A percentile compares a stretch with the other conserved stretches of the same genome.
phyloP scores from a whole-genome alignment of 1,140 invertebrate genomes.

The Hesperophylax magnus region DNA sequence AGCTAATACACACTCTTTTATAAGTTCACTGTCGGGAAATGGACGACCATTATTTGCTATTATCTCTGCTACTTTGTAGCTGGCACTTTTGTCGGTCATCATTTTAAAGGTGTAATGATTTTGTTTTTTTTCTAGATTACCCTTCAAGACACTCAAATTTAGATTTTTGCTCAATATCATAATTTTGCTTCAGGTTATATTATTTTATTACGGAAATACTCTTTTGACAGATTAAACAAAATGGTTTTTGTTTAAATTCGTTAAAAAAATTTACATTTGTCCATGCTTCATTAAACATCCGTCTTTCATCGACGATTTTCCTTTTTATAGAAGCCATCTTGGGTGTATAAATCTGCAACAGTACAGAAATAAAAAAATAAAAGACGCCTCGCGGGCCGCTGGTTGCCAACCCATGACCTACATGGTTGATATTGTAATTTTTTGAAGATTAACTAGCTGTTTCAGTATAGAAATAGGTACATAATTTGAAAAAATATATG shows the following conservation, averaged over 20 bases:
- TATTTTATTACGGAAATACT: constrained; percentile 59
- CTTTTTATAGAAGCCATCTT: constrained; percentile 27
- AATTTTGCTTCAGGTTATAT: constrained; percentile 60
- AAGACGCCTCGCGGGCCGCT: no score
- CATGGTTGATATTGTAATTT: no score
- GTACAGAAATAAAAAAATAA: constrained; percentile 14
- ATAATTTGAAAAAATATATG: no score
- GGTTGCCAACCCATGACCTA: no score
- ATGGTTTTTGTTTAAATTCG: constrained; percentile 41
- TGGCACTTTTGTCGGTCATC: constrained; percentile 58
- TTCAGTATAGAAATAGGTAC: no score
- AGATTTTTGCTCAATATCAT: constrained; percentile 58
- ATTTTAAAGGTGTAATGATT: constrained; percentile 58
- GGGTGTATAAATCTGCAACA: constrained; percentile 35
- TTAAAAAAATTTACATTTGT: constrained; percentile 55
- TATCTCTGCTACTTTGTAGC: constrained; percentile 56
- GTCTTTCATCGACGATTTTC: constrained; percentile 55
- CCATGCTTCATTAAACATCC: constrained; percentile 58
- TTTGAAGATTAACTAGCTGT: no score
- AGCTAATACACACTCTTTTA: constrained; percentile 60
- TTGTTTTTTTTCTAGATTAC: constrained; percentile 58
- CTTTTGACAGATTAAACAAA: constrained; percentile 60
- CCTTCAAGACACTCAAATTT: constrained; percentile 57
- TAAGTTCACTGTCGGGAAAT: constrained; percentile 61
- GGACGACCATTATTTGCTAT: constrained; percentile 60